Conservation (phyloP, 2,888 invertebrate species). For the Tetrapedia diversipes region DNA sequence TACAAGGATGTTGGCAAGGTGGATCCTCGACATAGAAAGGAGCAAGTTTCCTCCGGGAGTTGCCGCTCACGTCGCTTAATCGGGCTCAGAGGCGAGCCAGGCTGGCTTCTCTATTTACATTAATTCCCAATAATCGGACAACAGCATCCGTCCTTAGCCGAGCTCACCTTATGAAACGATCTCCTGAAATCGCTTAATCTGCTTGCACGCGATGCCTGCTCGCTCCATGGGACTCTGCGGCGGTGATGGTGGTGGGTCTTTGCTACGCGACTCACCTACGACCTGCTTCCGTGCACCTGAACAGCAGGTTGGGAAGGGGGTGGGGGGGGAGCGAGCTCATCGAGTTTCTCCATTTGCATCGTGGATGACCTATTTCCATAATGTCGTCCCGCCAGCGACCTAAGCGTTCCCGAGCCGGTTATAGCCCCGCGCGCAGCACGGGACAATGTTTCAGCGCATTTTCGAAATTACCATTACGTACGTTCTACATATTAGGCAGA, state of each 20-base stretch:
- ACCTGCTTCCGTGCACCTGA: conserved; percentile 68
- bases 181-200: conserved; percentile 55
- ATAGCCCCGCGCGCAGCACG: conserved; percentile 29
- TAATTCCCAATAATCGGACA: conserved; percentile 77
- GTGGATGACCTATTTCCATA: conserved; percentile 71
- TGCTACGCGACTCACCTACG: conserved; percentile 64
- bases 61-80: conserved; percentile 64
- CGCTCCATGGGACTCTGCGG: no score
- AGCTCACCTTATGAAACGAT: conserved; percentile 58
- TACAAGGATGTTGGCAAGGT: conserved; percentile 40
- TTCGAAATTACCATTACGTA: conserved; percentile 36
- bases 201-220: conserved; percentile 43
- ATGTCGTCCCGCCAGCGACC: conserved; percentile 51
- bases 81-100: conserved; percentile 66
- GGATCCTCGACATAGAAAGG: conserved; percentile 45
- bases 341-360: conserved; percentile 76
- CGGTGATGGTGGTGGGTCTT: no score
- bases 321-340: no score
- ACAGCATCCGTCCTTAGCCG: conserved; percentile 57
- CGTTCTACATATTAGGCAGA: conserved; percentile 28
- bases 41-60: conserved; percentile 57
- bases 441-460: conserved; percentile 45
- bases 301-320: no score
- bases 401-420: conserved; percentile 47
- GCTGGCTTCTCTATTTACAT: conserved; percentile 74